A percentile compares a stretch with the other conserved stretches of the same genome.
Evolutionary conservation across 2,113 vertebrate genomes (phyloP).

Genomic region (Gadus macrocephalus): DNA sequence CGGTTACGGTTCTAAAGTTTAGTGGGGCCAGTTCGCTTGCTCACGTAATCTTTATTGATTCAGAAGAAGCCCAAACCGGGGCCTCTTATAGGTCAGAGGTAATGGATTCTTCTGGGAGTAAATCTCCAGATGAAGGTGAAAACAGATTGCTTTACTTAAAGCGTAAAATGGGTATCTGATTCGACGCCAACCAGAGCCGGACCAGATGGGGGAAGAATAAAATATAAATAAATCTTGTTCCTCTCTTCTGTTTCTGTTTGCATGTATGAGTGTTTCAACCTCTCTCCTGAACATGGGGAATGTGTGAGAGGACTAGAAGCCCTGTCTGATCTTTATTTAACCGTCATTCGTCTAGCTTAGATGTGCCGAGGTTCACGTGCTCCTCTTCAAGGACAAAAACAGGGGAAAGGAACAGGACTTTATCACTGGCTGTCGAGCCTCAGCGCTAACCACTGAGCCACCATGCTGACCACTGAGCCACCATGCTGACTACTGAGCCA

Average conservation of each 20-base stretch:
- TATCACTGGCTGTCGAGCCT: too few relatives aligned
- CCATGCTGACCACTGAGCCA: too few relatives aligned
- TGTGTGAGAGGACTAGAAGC: constrained; percentile 26
- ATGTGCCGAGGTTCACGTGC: too few relatives aligned
- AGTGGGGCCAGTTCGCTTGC: too few relatives aligned
- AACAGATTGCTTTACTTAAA: constrained; percentile 25
- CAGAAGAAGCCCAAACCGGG: background rate
- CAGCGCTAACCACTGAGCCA: too few relatives aligned
- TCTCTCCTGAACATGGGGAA: constrained; percentile 27
- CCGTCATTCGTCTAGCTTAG: too few relatives aligned
- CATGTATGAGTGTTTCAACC: background rate
- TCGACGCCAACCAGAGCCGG: constrained; percentile 44
- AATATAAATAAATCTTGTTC: constrained; percentile 20
- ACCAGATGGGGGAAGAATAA: constrained; percentile 40
- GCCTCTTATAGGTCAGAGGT: background rate
- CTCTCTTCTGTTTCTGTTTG: constrained; percentile 15
- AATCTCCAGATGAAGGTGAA: constrained; percentile 21
- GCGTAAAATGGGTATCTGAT: constrained; percentile 24
- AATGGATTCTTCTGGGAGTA: background rate
- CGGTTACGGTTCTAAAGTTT: too few relatives aligned
- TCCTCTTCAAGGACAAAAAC: too few relatives aligned
- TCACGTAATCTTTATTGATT: too few relatives aligned
- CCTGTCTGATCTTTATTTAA: too few relatives aligned
- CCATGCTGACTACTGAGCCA: too few relatives aligned
- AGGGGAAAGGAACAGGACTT: too few relatives aligned